Base-by-base conservation (phyloP, 2,797 vertebrate genomes). In the Anguilla pacifica region DNA sequence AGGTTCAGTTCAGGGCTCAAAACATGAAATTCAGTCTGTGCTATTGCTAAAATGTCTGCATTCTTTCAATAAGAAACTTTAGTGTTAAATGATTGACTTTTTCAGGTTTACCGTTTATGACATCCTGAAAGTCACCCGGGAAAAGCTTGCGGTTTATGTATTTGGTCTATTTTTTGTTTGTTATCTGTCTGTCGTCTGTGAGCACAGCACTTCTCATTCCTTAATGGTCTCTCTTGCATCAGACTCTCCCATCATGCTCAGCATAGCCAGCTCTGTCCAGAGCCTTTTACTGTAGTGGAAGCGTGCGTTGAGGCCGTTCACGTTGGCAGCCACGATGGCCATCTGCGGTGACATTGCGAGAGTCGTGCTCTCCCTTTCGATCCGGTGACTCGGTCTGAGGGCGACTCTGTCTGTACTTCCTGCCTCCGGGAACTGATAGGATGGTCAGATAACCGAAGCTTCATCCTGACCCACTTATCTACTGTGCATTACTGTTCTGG, bases 301-400 rank as follows among this genome's bases (percentile, higher is more conserved):
- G 89, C 86, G 84, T 88, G 92, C 57, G 89, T 95, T 93, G 94
- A 93, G 88, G 84, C 87, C 22, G 43, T 70, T 91, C 93, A 92
- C 88, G 84, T 91, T 92, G 94, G 92, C 93, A 91, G 89, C 94
- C 95, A 94, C 95, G 95, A 92, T 77, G 87, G 93, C 94, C 95
- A 95, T 96, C 95, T 96, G 95, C 87, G 81, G 89, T 31, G 92
- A 88, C 74, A 89, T 95, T 95, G 96, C 94, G 93, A 95, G 92
- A 51, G 46, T 2, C 11, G 6, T 2, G 83, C 3, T 39, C 35
- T 84, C 35, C 17, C 19, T 84, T 39, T 88, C 0, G 7, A 84
- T 85, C 67, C 81, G 86, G 6, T 43, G 39, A 39, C 46, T 49
- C n/a, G 13, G 19, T 81, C 6, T 6, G 74, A 77, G 13, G 11